A percentile compares a stretch with the other conserved stretches of the same genome.
Evolutionary conservation across 1,140 invertebrate genomes (phyloP).

Genomic region (Harlomillsia oculata): DNA sequence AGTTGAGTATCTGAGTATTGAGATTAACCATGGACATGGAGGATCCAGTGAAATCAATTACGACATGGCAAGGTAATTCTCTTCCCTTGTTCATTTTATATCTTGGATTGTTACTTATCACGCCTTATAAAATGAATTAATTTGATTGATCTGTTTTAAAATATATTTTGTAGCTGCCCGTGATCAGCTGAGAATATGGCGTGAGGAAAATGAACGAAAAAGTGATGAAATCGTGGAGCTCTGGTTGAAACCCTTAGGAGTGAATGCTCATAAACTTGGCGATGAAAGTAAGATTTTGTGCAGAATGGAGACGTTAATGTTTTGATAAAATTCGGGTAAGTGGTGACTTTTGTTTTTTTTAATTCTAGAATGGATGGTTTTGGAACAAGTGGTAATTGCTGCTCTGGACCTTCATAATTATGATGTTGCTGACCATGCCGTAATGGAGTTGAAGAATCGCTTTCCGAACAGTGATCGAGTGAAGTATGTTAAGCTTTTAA

Average conservation of each 20-base stretch:
- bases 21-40: too few species aligned
- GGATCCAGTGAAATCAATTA: too few species aligned
- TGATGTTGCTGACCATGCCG: slow-evolving; percentile 67
- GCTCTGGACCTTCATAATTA: slow-evolving; percentile 76
- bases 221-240: slow-evolving; percentile 80
- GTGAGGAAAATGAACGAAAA: slow-evolving; percentile 81
- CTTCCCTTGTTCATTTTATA: too few species aligned
- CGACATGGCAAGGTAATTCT: too few species aligned
- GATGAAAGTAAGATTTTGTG: slow-evolving; percentile 70
- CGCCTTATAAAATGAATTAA: too few species aligned
- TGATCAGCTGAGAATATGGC: slow-evolving; percentile 72
- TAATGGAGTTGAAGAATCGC: slow-evolving; percentile 63
- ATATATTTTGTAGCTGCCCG: slow-evolving; percentile 57
- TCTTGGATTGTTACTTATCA: too few species aligned
- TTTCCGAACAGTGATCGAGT: slow-evolving; percentile 88
- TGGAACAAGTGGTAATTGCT: slow-evolving; percentile 89
- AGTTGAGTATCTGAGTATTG: too few species aligned
- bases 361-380: slow-evolving; percentile 68
- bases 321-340: slow-evolving; percentile 1
- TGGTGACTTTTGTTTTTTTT: slow-evolving; percentile 21
- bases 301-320: background rate
- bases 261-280: slow-evolving; percentile 67
- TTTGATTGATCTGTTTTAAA: too few species aligned
- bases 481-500: slow-evolving; percentile 12
- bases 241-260: slow-evolving; percentile 67